These are phyloP conservation scores for Cordilura impudica DNA, from an alignment of 2,888 invertebrate genomes.

Conservation along the genomic window DNA sequence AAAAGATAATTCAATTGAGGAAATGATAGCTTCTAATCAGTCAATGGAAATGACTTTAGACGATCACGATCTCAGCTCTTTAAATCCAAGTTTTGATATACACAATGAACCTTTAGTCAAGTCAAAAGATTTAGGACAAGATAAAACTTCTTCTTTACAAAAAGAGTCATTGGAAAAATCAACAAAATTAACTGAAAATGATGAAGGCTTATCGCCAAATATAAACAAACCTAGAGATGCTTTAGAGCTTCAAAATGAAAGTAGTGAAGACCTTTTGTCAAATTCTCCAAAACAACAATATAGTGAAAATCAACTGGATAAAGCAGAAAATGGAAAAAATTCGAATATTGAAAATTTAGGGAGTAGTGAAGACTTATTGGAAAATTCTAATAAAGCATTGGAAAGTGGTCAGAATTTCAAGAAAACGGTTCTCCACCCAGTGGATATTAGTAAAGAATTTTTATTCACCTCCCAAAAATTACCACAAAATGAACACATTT, in stretches of 20 bases:
- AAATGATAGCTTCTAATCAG: slow-evolving; percentile 73
- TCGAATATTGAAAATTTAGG: neutral
- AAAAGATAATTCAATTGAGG: slow-evolving; percentile 75
- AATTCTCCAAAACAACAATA: neutral
- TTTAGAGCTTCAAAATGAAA: neutral
- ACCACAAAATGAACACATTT: neutral
- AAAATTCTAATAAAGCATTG: no score
- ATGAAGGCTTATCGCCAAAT: neutral
- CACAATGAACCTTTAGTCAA: slow-evolving; percentile 68
- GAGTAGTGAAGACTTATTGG: neutral
- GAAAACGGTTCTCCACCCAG: no score
- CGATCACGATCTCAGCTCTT: slow-evolving; percentile 67
- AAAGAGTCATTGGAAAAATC: neutral
- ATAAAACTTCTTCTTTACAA: neutral
- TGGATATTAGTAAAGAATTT: no score
- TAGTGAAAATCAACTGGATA: no score
- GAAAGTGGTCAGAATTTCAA: no score
- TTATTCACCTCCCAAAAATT: no score
- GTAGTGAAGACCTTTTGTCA: neutral
- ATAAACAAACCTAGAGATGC: neutral
- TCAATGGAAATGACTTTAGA: slow-evolving; percentile 74
- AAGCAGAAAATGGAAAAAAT: neutral
- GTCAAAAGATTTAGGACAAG: neutral
- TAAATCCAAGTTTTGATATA: slow-evolving; percentile 66
- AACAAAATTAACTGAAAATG: neutral